Evolutionary conservation across 2,797 vertebrate genomes (phyloP).

Genomic region (Pampus argenteus): DNA sequence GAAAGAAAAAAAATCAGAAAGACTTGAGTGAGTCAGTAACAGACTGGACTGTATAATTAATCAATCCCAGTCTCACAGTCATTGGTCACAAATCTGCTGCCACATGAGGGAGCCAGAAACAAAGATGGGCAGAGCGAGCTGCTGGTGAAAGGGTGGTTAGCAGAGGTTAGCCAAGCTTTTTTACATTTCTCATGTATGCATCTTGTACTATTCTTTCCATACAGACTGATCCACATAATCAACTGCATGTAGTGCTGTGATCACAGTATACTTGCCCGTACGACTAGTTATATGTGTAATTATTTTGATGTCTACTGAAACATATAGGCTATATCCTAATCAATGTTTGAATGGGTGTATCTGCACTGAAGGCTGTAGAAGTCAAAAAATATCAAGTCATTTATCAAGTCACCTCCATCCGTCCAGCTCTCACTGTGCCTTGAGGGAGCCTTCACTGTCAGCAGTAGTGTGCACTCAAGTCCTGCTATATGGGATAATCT

Average conservation of each 20-base stretch:
- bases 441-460: conserved; percentile 45
- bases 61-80: not conserved
- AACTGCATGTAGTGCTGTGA: too few species aligned
- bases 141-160: not conserved
- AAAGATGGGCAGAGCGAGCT: not conserved
- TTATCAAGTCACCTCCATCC: conserved; percentile 20
- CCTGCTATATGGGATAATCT: conserved; percentile 69
- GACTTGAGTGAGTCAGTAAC: not conserved
- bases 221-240: not conserved
- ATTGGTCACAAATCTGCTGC: conserved; percentile 8
- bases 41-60: too few species aligned
- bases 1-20: not conserved
- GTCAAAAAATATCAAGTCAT: conserved; percentile 20
- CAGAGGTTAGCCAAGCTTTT: not conserved
- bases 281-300: not conserved
- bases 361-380: not conserved
- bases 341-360: not conserved
- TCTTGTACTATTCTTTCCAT: not conserved
- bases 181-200: not conserved
- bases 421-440: not conserved
- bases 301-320: not conserved
- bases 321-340: not conserved
- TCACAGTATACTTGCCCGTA: not conserved
- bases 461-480: conserved; percentile 30
- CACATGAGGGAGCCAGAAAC: conserved; percentile 65